These are phyloP conservation scores for Calliphora vicina DNA, from an alignment of 1,140 invertebrate species.

Conservation along the genomic window DNA sequence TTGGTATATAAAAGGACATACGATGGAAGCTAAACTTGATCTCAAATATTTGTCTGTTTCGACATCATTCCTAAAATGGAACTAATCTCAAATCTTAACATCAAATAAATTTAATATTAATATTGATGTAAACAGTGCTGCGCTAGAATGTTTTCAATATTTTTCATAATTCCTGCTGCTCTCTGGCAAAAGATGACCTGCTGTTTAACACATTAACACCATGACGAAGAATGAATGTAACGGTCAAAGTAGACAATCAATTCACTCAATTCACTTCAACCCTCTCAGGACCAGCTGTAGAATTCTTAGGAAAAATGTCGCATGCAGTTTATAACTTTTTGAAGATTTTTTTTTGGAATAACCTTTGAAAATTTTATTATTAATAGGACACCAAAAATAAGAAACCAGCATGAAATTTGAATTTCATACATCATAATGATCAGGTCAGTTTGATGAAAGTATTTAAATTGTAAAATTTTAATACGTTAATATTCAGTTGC, in stretches of 20 bases:
- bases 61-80: too few relatives aligned
- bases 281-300: neutral
- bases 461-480: too few relatives aligned
- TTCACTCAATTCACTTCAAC: neutral
- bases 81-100: too few relatives aligned
- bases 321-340: neutral
- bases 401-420: neutral
- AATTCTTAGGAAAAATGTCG: neutral
- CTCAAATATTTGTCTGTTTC: too few relatives aligned
- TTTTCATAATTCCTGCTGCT: neutral
- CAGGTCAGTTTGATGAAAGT: neutral
- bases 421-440: neutral
- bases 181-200: neutral
- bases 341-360: neutral
- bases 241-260: neutral
- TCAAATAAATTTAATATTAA: too few relatives aligned
- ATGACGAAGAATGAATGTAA: neutral
- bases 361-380: neutral
- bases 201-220: conserved; percentile 25
- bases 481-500: too few relatives aligned
- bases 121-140: too few relatives aligned
- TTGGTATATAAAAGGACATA: too few relatives aligned
- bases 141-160: neutral
- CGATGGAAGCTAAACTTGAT: too few relatives aligned
- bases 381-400: neutral